Conservation (phyloP, 2,888 invertebrate species). For the Ichneumoninae sp. region DNA sequence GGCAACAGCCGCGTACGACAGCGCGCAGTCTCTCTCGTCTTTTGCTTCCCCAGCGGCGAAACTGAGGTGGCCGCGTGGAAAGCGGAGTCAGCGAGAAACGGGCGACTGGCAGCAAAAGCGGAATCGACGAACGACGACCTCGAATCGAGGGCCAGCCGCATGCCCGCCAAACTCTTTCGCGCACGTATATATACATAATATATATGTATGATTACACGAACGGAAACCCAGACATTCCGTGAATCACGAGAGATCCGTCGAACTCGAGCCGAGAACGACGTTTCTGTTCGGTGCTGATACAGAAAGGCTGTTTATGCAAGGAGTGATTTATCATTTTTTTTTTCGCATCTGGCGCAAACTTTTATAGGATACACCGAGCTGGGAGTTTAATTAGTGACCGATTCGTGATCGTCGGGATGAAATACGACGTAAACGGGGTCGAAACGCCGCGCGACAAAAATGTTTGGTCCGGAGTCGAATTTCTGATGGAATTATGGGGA, state of each 20-base stretch:
- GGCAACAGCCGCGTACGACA: conserved; percentile 71
- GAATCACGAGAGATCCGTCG: conserved; percentile 60
- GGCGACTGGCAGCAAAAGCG: conserved; percentile 32
- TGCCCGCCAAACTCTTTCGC: conserved; percentile 60
- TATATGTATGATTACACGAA: conserved; percentile 29
- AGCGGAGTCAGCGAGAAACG: conserved; percentile 40
- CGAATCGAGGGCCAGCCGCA: conserved; percentile 60
- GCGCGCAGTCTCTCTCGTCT: conserved; percentile 55
- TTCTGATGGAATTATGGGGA: too few species aligned
- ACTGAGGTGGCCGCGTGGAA: conserved; percentile 47
- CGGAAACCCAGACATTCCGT: conserved; percentile 41
- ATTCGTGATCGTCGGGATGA: background rate
- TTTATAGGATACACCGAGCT: background rate
- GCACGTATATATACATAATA: background rate
- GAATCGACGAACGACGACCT: conserved; percentile 66
- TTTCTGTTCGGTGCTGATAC: conserved; percentile 10
- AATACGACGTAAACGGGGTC: background rate
- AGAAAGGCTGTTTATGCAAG: conserved; percentile 19
- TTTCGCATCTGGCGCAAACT: background rate
- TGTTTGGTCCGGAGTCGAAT: background rate
- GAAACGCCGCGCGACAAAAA: background rate
- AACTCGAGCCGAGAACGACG: conserved; percentile 55
- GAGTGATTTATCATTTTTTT: conserved; percentile 32
- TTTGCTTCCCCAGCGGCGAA: conserved; percentile 36
- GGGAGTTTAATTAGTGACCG: background rate